These are phyloP conservation scores for Myrmophylax atrothorax DNA, from an alignment of 2,113 vertebrate genomes.

Conservation along the genomic window DNA sequence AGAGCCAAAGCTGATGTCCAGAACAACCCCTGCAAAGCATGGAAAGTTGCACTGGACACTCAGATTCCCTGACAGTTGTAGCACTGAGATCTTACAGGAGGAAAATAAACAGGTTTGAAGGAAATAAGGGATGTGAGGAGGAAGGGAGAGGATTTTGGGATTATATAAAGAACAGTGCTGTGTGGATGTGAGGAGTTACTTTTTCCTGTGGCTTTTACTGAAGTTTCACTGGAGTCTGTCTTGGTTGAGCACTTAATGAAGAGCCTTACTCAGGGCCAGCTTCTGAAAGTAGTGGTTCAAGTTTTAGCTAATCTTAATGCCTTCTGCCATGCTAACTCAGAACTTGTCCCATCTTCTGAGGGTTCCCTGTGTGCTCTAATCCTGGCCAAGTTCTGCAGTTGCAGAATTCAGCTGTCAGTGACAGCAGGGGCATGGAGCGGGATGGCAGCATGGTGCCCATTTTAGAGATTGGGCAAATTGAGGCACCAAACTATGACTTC, in stretches of 20 bases:
- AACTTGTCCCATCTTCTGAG: background rate
- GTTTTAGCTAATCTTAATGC: background rate
- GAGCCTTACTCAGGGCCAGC: background rate
- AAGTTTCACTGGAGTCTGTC: background rate
- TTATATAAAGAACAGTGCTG: background rate
- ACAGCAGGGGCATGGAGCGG: rapidly evolving
- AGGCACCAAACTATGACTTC: background rate
- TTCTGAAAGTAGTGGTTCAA: background rate
- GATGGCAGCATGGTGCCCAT: background rate
- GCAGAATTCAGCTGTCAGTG: background rate
- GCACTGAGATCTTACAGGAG: background rate
- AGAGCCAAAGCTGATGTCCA: background rate
- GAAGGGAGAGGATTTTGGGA: background rate
- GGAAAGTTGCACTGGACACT: background rate
- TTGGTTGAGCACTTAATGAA: background rate
- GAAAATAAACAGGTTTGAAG: background rate
- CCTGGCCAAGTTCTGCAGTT: background rate
- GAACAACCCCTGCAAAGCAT: background rate
- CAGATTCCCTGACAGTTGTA: background rate
- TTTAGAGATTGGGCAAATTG: background rate
- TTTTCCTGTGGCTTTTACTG: background rate
- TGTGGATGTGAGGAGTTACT: background rate
- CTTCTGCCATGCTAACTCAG: background rate
- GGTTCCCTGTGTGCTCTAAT: background rate
- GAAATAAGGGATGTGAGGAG: background rate